Evolutionary conservation across 2,888 invertebrate species (phyloP).

Genomic region (Synergus laeviventris): DNA sequence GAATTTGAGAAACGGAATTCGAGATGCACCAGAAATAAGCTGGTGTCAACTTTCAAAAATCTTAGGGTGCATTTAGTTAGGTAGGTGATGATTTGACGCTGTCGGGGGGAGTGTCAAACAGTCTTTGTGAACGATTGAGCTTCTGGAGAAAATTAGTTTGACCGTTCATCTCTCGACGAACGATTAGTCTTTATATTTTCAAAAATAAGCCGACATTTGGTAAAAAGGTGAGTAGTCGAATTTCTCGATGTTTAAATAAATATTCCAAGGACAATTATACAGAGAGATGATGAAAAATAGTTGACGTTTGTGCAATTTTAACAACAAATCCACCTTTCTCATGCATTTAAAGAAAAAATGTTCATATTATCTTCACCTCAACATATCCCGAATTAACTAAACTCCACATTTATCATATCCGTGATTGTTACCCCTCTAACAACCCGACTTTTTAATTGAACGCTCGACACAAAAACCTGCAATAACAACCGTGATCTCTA

Average conservation of each 20-base stretch:
- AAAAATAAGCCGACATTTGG: background rate
- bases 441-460: conserved; percentile 56
- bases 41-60: conserved; percentile 44
- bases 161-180: conserved; percentile 32
- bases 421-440: conserved; percentile 50
- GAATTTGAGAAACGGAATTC: conserved; percentile 30
- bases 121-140: conserved; percentile 17
- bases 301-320: background rate
- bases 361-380: conserved; percentile 15
- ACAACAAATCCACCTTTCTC: background rate
- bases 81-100: conserved; percentile 45
- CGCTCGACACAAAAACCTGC: conserved; percentile 53
- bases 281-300: background rate
- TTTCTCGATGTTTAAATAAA: background rate
- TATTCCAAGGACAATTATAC: background rate
- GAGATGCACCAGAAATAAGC: conserved; percentile 47
- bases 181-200: conserved; percentile 41
- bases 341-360: background rate
- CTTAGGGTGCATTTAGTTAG: conserved; percentile 45
- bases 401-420: conserved; percentile 52
- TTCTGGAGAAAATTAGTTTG: conserved; percentile 48
- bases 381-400: conserved; percentile 51
- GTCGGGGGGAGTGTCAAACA: conserved; percentile 42
- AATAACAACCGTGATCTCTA: conserved; percentile 51
- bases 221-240: too few species aligned